Evolutionary conservation across 2,797 vertebrate species (phyloP), one percentile per base, ranked within the genome.

Genomic region (Megalops cyprinoides): DNA sequence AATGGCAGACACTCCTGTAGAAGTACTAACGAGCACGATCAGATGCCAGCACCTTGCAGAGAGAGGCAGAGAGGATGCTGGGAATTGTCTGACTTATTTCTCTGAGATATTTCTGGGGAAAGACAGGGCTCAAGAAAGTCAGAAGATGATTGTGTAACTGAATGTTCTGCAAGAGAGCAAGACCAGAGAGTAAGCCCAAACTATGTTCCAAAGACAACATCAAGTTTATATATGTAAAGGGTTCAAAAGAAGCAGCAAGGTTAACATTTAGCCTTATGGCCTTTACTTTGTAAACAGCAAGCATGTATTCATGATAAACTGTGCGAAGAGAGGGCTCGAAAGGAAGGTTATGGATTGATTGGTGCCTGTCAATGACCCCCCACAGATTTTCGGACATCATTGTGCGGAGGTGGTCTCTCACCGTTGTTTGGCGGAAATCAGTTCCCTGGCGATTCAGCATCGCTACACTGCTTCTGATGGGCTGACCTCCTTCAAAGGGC

Each of bases 1-100:
- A 37, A 76, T 76, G 73, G 73, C 37, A 34, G 79, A 49, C 7
- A 15, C 46, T 34, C 56, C 18, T 44, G 34, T 69, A 34, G 15
- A 75, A 34, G 74, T 34, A 46, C 53, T 75, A 74, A 74, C 60
- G 56, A 81, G 74, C 46, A 56, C 23, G 39, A 73, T 42, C 73
- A 65, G 73, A 51, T 49, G 73, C 56, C 74, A 53, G 73, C 74
- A n/a, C 31, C 31, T 46, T 44, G 42, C 44, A 14, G 23, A 81
- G 78, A n/a, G 37, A 51, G 56, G 58, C 73, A 60, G 37, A 81
- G 58, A 67, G 55, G 73, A 76, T 65, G 56, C 73, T 28, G 74
- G 58, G 79, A 62, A 69, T 51, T 51, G 31, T 28, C 60, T 56
- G 48, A 48, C 25, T 48, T 20, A 78, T 62, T 80, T 56, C 23